Percentiles rank a stretch among this genome's conserved stretches.
Evolutionary conservation across 2,888 invertebrate genomes (phyloP).

Genomic region (Cistogaster globosa): DNA sequence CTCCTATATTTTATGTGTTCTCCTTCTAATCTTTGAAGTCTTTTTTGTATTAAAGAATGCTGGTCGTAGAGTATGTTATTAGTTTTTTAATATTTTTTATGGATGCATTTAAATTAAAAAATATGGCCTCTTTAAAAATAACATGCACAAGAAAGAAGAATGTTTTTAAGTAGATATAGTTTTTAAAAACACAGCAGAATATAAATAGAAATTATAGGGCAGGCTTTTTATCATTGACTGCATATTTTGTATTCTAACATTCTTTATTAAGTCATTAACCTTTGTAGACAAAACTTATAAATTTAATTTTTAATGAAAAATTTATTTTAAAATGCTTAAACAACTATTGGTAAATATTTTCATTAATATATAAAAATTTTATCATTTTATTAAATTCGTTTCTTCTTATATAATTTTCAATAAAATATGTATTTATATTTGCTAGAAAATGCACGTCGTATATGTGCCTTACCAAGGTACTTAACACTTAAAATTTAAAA

Average conservation of each 20-base stretch:
- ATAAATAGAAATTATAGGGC: conserved; percentile 44
- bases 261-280: conserved; percentile 50
- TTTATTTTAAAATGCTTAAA: no score
- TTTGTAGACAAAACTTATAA: not conserved
- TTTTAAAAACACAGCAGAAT: conserved; percentile 9
- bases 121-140: conserved; percentile 37
- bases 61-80: not conserved
- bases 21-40: no score
- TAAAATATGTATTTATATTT: no score
- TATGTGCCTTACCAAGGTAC: no score
- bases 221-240: conserved; percentile 22
- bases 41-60: no score
- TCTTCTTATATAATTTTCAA: no score
- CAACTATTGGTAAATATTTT: no score
- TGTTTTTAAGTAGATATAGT: conserved; percentile 34
- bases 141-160: not conserved
- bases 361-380: no score
- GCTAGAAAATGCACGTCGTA: no score
- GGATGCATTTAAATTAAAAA: conserved; percentile 8
- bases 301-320: not conserved
- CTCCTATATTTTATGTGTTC: no score
- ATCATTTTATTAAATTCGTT: no score
- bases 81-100: conserved; percentile 6
- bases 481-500: no score
- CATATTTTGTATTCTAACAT: conserved; percentile 17